phyloP scores from a whole-genome alignment of 1,140 invertebrate species.

The Steinernema feltiae region DNA sequence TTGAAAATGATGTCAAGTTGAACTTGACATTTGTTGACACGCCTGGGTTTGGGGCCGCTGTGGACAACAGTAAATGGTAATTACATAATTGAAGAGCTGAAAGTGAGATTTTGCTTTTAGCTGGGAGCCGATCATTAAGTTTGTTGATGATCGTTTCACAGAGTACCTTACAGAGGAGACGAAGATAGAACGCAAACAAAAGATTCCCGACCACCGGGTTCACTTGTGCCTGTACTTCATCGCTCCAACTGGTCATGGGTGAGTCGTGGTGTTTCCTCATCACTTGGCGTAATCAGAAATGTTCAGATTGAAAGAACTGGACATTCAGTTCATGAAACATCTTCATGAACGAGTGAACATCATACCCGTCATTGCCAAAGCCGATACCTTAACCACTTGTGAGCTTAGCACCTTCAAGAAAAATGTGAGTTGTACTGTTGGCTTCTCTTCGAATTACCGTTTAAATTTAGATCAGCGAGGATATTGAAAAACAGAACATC shows the following conservation, averaged over 20 bases:
- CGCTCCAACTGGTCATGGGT: conserved; percentile 93
- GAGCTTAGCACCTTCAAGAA: conserved; percentile 93
- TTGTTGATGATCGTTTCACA: conserved; percentile 91
- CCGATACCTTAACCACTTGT: conserved; percentile 93
- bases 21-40: conserved; percentile 89
- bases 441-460: background rate
- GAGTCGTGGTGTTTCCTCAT: background rate
- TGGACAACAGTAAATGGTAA: conserved; percentile 80
- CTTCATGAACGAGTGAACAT: conserved; percentile 95
- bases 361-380: conserved; percentile 95
- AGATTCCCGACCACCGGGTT: conserved; percentile 87
- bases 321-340: conserved; percentile 97
- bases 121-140: conserved; percentile 94
- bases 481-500: conserved; percentile 93
- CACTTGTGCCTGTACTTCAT: conserved; percentile 97
- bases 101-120: conserved; percentile 62
- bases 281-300: background rate
- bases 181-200: conserved; percentile 76
- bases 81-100: background rate
- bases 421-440: conserved; percentile 65
- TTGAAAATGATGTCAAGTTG: conserved; percentile 82
- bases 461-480: conserved; percentile 75
- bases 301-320: conserved; percentile 81
- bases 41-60: conserved; percentile 98
- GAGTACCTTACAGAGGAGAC: conserved; percentile 92